Base-by-base conservation (phyloP, 2,113 vertebrate genomes). In the Callocephalon fimbriatum region DNA sequence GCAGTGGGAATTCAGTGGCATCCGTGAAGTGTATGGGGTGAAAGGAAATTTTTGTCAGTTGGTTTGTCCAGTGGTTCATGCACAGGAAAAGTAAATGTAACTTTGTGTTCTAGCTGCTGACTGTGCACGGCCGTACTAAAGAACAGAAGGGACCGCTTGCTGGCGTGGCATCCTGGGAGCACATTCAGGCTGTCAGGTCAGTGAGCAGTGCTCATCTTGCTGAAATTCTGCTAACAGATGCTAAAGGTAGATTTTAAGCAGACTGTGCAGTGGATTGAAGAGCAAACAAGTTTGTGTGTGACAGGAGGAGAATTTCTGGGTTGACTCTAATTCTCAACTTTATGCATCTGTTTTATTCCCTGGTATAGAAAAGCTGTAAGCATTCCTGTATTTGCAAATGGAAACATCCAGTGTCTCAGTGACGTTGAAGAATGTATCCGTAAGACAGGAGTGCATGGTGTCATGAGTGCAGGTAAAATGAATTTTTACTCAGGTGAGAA, bases 341-440 rank as follows among this genome's bases (percentile, higher is more conserved):
- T 51, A 14, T 93, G 59, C 23, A 50, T 78, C 61, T 91, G 15
- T 76, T 90, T 63, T 90, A 25, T 96, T 93, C 44, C 50, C 61
- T 62, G 92, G 44, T 85, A 3, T 91, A 99, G 99, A 97, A 98
- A 98, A 94, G 99, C 99, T 3, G 98, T 99, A 29, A 98, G 93
- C 88, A 99, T 99, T 93, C 99, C 99, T 6, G 99, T 99, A 38
- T 99, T 99, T 95, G 99, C 99, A 45, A 99, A 99, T 7, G 99
- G 99, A 58, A 99, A 99, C 96, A 99, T 99, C 97, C 99, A 99
- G 85, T 98, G 99, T 94, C 97, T 99, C 96, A 98, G 98, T 23
- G 99, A 99, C 9, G 99, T 99, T 94, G 98, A 99, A 63, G 98
- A 98, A 47, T 99, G 99, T 95, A 98, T 99, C 62, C 98, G 98